Percentiles rank a stretch among this genome's conserved stretches.
Evolutionary conservation across 2,113 vertebrate species (phyloP).

Genomic region (Cercocebus atys): DNA sequence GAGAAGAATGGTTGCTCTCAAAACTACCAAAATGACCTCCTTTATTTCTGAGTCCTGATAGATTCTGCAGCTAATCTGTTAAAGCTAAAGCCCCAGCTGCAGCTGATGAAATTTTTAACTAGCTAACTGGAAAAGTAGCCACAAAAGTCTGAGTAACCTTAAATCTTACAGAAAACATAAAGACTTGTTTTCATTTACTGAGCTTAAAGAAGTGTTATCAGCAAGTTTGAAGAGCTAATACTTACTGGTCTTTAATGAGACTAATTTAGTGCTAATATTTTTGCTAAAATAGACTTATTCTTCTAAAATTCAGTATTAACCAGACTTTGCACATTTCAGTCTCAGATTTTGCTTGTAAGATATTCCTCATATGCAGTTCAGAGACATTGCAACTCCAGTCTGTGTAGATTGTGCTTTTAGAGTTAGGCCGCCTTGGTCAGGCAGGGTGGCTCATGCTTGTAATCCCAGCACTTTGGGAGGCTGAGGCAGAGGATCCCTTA

Average conservation of each 20-base stretch:
- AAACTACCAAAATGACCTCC: constrained; percentile 31
- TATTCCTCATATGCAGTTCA: not conserved
- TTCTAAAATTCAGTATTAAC: constrained; percentile 57
- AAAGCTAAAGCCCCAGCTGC: not conserved
- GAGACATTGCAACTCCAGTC: not conserved
- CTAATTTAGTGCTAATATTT: constrained; percentile 42
- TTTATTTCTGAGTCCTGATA: constrained; percentile 44
- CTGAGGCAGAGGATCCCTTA: no score
- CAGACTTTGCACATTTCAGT: not conserved
- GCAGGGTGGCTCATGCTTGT: no score
- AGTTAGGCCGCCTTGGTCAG: not conserved
- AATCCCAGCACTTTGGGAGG: no score
- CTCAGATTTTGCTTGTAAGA: not conserved
- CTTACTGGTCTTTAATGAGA: constrained; percentile 19
- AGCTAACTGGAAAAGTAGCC: constrained; percentile 35
- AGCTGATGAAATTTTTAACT: constrained; percentile 45
- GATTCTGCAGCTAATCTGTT: not conserved
- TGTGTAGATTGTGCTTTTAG: not conserved
- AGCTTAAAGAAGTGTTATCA: constrained; percentile 17
- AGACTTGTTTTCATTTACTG: constrained; percentile 30
- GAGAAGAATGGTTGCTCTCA: not conserved
- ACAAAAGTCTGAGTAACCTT: not conserved
- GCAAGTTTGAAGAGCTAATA: constrained; percentile 12
- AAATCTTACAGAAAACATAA: constrained; percentile 19
- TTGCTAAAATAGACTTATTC: constrained; percentile 39